Percentiles rank a stretch among this genome's conserved stretches.
phyloP scores from a whole-genome alignment of 2,888 invertebrate species.

The Trachelus stipa region DNA sequence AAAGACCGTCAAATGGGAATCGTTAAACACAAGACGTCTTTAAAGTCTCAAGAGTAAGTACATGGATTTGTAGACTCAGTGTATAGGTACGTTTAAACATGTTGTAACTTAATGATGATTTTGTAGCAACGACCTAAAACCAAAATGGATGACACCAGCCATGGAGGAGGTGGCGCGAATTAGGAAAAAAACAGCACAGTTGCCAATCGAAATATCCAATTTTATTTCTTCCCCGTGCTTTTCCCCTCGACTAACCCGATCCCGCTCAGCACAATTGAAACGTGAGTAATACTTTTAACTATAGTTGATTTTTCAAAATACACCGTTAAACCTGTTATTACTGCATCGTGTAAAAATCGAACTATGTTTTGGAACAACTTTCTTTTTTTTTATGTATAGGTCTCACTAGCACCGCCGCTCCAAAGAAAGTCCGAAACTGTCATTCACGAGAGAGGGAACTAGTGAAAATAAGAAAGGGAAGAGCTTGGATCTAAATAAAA shows the following conservation, averaged over 20 bases:
- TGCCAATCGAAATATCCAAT: conserved; percentile 20
- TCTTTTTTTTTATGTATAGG: background rate
- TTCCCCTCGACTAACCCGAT: conserved; percentile 52
- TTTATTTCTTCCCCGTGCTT: conserved; percentile 21
- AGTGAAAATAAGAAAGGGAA: background rate
- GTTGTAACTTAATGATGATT: conserved; percentile 11
- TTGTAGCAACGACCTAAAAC: conserved; percentile 48
- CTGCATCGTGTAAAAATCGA: background rate
- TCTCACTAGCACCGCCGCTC: background rate
- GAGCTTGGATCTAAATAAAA: background rate
- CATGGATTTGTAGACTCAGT: background rate
- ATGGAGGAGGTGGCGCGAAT: conserved; percentile 59
- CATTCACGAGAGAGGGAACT: background rate
- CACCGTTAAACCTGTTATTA: background rate
- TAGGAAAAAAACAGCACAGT: conserved; percentile 41
- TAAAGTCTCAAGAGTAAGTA: conserved; percentile 54
- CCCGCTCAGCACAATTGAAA: conserved; percentile 53
- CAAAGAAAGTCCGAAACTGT: background rate
- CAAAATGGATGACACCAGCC: conserved; percentile 62
- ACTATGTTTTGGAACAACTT: background rate
- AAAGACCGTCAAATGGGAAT: conserved; percentile 68
- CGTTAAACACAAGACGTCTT: conserved; percentile 43
- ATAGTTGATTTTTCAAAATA: background rate
- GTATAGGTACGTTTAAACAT: background rate
- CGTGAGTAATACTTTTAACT: conserved; percentile 41